These are phyloP conservation scores for Rhea americana DNA, from an alignment of 2,113 vertebrate genomes.

Conservation along the genomic window DNA sequence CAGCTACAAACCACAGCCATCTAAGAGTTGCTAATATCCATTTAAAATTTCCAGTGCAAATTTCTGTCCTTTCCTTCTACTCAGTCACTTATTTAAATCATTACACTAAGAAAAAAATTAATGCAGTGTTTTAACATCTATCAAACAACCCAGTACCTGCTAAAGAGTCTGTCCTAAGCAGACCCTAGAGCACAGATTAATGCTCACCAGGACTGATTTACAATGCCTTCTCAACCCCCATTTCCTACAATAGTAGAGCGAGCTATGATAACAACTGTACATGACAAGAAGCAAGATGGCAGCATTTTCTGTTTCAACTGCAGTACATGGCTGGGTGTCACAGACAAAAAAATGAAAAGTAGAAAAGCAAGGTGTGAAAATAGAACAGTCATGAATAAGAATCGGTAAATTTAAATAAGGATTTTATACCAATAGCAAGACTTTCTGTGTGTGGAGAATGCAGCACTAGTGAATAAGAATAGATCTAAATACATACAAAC, in stretches of 20 bases:
- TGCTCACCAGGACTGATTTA: background rate
- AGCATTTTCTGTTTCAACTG: background rate
- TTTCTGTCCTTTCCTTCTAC: background rate
- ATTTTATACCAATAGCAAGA: background rate
- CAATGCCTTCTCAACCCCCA: background rate
- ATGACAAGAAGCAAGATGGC: background rate
- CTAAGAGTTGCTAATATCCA: background rate
- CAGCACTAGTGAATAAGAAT: background rate
- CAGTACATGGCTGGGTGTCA: background rate
- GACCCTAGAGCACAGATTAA: background rate
- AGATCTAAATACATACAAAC: background rate
- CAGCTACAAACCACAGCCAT: background rate
- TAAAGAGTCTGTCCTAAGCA: background rate
- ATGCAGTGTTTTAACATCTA: background rate
- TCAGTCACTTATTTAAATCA: background rate
- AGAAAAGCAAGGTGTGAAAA: background rate
- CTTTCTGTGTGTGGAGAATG: background rate
- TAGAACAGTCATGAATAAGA: background rate
- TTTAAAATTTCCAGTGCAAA: background rate
- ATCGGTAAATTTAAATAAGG: background rate
- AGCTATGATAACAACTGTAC: background rate
- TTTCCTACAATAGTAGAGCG: background rate
- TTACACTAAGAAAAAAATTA: background rate
- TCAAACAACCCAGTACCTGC: background rate
- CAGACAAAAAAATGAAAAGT: background rate